phyloP scores from a whole-genome alignment of 2,888 invertebrate species.

The Pachliopta kotzebuea region DNA sequence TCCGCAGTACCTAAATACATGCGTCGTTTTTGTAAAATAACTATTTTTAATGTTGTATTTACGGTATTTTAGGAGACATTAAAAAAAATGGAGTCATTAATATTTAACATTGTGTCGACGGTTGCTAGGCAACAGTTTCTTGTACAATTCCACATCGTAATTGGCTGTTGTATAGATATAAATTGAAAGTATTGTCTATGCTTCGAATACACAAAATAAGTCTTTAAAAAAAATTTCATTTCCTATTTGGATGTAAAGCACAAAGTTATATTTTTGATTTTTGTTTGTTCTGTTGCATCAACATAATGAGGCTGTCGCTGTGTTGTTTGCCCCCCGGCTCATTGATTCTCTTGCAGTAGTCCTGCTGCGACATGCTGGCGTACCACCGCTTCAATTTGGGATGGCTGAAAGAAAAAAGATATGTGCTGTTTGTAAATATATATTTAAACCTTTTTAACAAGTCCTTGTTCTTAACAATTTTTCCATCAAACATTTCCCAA shows the following conservation, averaged over 20 bases:
- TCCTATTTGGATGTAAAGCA: background rate
- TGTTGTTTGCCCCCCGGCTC: conserved; percentile 51
- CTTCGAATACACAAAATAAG: conserved; percentile 25
- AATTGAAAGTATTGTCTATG: conserved; percentile 8
- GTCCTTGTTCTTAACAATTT: too few relatives aligned
- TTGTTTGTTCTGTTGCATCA: conserved; percentile 52
- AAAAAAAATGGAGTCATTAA: too few relatives aligned
- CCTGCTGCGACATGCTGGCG: conserved; percentile 51
- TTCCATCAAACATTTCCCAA: too few relatives aligned
- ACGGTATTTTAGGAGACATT: too few relatives aligned
- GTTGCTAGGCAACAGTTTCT: too few relatives aligned
- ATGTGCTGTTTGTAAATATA: background rate
- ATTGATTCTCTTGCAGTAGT: conserved; percentile 56
- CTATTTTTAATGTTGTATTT: too few relatives aligned
- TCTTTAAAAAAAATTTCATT: conserved; percentile 15
- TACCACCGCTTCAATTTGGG: conserved; percentile 62
- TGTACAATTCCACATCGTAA: too few relatives aligned
- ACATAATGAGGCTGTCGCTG: conserved; percentile 44
- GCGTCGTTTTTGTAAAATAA: too few relatives aligned
- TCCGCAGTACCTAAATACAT: too few relatives aligned
- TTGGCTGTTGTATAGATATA: background rate
- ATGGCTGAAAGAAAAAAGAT: conserved; percentile 50
- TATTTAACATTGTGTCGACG: too few relatives aligned
- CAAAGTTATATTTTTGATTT: conserved; percentile 45
- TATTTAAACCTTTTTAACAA: background rate